Percentiles rank a stretch among this genome's conserved stretches.
These are phyloP conservation scores for Periplaneta americana DNA, from an alignment of 1,140 invertebrate genomes.

Conservation along the genomic window DNA sequence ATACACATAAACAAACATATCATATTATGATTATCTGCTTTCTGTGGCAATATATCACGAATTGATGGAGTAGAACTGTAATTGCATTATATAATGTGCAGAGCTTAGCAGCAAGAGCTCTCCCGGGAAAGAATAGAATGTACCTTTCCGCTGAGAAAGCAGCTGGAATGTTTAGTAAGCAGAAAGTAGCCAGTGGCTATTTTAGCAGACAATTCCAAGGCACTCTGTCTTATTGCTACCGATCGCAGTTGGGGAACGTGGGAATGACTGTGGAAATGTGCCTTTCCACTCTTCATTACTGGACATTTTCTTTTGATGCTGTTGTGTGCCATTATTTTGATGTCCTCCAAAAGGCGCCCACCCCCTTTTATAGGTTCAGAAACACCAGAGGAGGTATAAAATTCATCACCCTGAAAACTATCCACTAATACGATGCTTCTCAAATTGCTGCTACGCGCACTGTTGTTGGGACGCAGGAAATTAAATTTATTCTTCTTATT, in stretches of 20 bases:
- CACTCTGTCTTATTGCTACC: slow-evolving; percentile 11
- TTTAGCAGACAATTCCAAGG: not conserved
- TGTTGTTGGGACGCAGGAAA: too few relatives aligned
- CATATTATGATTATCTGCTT: too few relatives aligned
- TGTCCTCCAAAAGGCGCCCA: not conserved
- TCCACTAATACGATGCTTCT: too few relatives aligned
- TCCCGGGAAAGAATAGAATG: too few relatives aligned
- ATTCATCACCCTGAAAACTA: not conserved
- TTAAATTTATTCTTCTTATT: too few relatives aligned
- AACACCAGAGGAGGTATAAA: not conserved
- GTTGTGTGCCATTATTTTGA: not conserved
- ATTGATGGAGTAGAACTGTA: too few relatives aligned
- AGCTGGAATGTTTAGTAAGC: not conserved
- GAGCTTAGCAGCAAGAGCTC: too few relatives aligned
- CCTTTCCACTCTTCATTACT: slow-evolving; percentile 12
- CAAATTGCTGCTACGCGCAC: too few relatives aligned
- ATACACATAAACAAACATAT: too few relatives aligned
- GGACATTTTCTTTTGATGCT: not conserved
- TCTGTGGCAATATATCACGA: too few relatives aligned
- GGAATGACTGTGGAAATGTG: slow-evolving; percentile 7
- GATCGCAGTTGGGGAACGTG: not conserved
- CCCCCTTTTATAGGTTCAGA: not conserved
- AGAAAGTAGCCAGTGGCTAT: not conserved
- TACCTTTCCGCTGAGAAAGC: too few relatives aligned
- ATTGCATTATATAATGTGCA: too few relatives aligned